Evolutionary conservation across 1,140 invertebrate genomes (phyloP), one percentile per base, ranked within the genome.

Genomic region (Luehdorfia chinensis): DNA sequence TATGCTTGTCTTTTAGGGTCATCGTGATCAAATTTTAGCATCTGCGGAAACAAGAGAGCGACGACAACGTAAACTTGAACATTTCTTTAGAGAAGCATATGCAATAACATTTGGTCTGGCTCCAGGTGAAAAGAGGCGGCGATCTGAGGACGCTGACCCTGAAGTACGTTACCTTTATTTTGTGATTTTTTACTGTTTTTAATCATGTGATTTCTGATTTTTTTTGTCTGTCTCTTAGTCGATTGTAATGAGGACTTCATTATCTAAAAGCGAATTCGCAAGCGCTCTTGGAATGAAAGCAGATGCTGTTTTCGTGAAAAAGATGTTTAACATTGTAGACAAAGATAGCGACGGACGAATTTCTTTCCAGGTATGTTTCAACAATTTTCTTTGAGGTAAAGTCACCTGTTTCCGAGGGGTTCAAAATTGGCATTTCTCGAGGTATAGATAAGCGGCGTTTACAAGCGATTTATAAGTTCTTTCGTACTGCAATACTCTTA

Each of bases 261-360:
- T 98, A 31, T 97, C 96, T 0, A 96, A 97, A 86, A 92, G 94
- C 23, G 98, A 99, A 87, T 99, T 99, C 87, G 98, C 98, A 0
- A 96, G 94, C 47, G 98, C 98, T 0, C 87, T 99, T 2, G 98
- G 97, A 11, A 98, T 99, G 96, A 96, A 96, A 83, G 88, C 94
- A 0, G 95, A 98, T 72, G 97, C 97, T 14, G 93, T 99, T 7
- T 99, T 99, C 84, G 97, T 99, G 0, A 94, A 97, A 58, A 96
- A 98, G 87, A 99, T 99, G 97, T 99, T 99, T 75, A 97, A 97
- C 61, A 97, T 99, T 59, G 97, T 99, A 0, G 97, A 99, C 77
- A 98, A 98, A 66, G 96, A 98, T 77, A 91, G 96, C 31, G 97
- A 98, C 80, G 96, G 97, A 0, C 90, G 96, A 61, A 98, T 99